These are phyloP conservation scores for Australoheros facetus DNA, from an alignment of 2,797 vertebrate genomes.

Conservation along the genomic window DNA sequence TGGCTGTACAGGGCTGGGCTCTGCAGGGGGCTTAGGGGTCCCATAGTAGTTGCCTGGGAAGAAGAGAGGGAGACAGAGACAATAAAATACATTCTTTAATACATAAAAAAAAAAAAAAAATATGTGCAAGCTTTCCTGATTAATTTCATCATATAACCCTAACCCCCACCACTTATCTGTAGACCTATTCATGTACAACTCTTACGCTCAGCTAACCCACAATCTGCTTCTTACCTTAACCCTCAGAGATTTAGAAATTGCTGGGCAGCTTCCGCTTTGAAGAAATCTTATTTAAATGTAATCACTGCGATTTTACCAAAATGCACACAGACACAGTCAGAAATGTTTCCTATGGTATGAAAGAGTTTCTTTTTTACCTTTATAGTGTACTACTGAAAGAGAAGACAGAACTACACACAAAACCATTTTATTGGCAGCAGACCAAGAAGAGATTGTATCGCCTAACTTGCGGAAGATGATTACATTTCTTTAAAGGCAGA, in stretches of 20 bases:
- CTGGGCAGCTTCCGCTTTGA: background rate
- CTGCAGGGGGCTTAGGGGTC: conserved; percentile 95
- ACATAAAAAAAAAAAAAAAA: no score
- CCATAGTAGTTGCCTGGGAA: conserved; percentile 94
- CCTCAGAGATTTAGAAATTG: background rate
- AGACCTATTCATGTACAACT: background rate
- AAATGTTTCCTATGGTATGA: conserved; percentile 1
- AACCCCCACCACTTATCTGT: background rate
- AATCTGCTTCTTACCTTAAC: background rate
- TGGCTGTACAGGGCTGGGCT: conserved; percentile 95
- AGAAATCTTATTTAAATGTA: background rate
- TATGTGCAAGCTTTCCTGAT: background rate
- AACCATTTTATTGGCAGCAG: background rate
- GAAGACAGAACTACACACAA: background rate
- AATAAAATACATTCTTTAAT: background rate
- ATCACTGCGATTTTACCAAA: background rate
- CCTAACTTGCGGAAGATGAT: background rate
- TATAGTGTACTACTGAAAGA: background rate
- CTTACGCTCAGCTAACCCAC: accelerated
- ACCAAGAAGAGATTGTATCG: background rate
- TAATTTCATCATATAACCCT: background rate
- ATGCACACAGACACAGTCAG: background rate
- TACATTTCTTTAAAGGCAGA: background rate
- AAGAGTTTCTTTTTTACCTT: conserved; percentile 1
- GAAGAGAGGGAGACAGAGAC: background rate